Conservation (phyloP, 2,888 invertebrate genomes). For the Petrophora chlorosata region DNA sequence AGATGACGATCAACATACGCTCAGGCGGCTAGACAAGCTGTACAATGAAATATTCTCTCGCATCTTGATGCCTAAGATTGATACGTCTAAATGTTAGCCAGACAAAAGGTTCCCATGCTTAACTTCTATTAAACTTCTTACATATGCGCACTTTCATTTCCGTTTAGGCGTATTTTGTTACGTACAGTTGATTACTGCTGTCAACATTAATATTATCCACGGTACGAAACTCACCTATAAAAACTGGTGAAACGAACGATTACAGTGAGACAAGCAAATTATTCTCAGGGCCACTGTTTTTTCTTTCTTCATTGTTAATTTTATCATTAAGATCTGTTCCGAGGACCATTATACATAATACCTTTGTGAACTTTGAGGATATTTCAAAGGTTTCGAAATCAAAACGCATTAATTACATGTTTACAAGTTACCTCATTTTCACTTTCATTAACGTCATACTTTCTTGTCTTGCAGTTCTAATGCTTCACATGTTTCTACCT, state of each 20-base stretch:
- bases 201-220: conserved; percentile 47
- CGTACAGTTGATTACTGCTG: conserved; percentile 33
- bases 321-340: conserved; percentile 37
- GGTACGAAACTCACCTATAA: conserved; percentile 50
- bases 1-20: no score
- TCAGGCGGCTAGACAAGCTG: no score
- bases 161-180: conserved; percentile 30
- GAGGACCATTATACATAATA: conserved; percentile 21
- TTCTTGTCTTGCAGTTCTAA: background rate
- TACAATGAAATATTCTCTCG: background rate
- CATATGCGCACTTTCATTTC: conserved; percentile 34
- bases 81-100: conserved; percentile 6
- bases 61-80: conserved; percentile 12
- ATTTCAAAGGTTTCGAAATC: conserved; percentile 1
- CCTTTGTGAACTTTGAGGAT: conserved; percentile 17
- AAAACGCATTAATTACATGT: background rate
- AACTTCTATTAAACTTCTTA: conserved; percentile 29
- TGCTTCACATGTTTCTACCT: conserved; percentile 8
- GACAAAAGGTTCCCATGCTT: conserved; percentile 30
- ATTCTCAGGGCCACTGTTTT: conserved; percentile 60
- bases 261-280: conserved; percentile 53
- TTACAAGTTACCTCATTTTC: conserved; percentile 1
- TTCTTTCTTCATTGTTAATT: conserved; percentile 46
- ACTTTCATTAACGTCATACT: conserved; percentile 6
- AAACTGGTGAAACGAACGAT: conserved; percentile 59